These are phyloP conservation scores for Zoanthus sociatus DNA, from an alignment of 92 coral and sea anemone genomes.

Conservation along the genomic window DNA sequence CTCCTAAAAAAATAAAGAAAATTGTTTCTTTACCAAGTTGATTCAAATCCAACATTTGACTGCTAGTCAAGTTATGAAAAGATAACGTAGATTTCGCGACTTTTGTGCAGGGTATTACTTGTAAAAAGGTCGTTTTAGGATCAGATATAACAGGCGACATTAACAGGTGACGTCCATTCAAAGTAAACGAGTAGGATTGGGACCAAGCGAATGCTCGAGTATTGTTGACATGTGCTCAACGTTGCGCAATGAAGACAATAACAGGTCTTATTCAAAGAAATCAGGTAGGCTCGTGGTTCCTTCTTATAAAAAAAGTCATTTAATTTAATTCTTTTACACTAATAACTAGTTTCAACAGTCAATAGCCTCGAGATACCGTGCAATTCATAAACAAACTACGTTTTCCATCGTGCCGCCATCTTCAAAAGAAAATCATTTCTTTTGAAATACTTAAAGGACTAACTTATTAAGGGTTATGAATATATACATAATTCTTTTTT, in stretches of 20 bases:
- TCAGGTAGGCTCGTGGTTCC: conserved; percentile 27
- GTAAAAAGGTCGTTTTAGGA: not conserved
- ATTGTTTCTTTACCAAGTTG: conserved; percentile 36
- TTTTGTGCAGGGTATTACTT: not conserved
- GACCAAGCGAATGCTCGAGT: conserved; percentile 20
- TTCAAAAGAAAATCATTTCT: conserved; percentile 49
- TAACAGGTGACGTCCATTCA: conserved; percentile 29
- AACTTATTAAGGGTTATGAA: conserved; percentile 57
- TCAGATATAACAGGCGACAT: conserved; percentile 26
- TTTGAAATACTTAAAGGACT: conserved; percentile 48
- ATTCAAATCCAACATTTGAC: conserved; percentile 25
- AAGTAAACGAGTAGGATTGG: conserved; percentile 43
- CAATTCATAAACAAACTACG: conserved; percentile 8
- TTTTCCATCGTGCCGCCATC: conserved; percentile 16
- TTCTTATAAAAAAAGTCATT: conserved; percentile 16
- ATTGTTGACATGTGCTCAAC: too few relatives aligned
- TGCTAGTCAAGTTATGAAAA: conserved; percentile 18
- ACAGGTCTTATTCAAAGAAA: conserved; percentile 31
- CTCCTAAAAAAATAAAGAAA: not conserved
- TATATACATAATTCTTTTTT: conserved; percentile 59
- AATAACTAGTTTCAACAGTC: conserved; percentile 31
- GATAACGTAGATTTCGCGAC: conserved; percentile 23
- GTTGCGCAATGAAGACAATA: not conserved
- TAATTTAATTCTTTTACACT: conserved; percentile 11
- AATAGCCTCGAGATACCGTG: conserved; percentile 41